Evolutionary conservation across 2,113 vertebrate genomes (phyloP), one percentile per base, ranked within the genome.

Genomic region (Manacus vitellinus): DNA sequence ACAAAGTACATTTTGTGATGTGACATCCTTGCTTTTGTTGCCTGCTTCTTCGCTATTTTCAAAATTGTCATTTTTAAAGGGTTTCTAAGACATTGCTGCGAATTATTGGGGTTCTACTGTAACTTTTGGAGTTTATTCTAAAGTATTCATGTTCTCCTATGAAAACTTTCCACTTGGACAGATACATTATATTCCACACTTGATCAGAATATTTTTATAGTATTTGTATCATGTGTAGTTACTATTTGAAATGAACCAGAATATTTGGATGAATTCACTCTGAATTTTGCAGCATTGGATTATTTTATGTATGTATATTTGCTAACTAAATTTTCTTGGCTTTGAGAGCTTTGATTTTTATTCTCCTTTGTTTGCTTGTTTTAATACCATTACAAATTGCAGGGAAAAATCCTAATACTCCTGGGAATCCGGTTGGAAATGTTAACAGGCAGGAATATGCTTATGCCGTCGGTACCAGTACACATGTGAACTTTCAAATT

Each of bases 401-500:
- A 94, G 94, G 96, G 92, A 86, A 97, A 97, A 94, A 88, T 79
- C 78, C 89, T 68, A 8, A 85, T 72, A 31, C 73, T 94, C 88
- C 70, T 89, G 91, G 92, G 90, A 93, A 77, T 66, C 73, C 5
- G 0, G 95, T 91, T 92, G 88, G 92, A 82, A 93, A 77, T 63
- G 71, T 82, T 73, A 80, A 70, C 73, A 93, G 95, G 91, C 81
- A 95, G 88, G 94, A 92, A 92, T 94, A 68, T 3, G 35, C 84
- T 96, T 94, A 59, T 92, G 93, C 95, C 46, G 47, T 95, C 18
- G 89, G 96, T 97, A 95, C 92, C 91, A 93, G 91, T 89, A 75
- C 86, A 55, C 82, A 73, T 96, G 96, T 88, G 95, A 96, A 92
- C 97, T 98, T 97, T 97, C 96, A 97, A 92, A 72, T 91, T 97